Percentiles rank a stretch among this genome's conserved stretches.
These are phyloP conservation scores for Odontamblyopus lacepedii DNA, from an alignment of 2,797 vertebrate genomes.

Conservation along the genomic window DNA sequence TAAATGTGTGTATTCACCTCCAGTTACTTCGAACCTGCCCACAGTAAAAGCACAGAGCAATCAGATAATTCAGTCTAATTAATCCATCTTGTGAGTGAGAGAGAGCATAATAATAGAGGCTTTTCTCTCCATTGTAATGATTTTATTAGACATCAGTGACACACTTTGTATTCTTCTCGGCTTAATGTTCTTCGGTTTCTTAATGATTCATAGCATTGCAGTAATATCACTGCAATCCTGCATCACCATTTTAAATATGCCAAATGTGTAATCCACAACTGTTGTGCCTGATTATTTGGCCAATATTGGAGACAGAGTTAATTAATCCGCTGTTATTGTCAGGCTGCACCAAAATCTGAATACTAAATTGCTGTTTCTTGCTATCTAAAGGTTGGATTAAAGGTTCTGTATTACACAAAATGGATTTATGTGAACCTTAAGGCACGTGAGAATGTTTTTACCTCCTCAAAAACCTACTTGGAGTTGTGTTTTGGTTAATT, in stretches of 20 bases:
- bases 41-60: background rate
- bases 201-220: background rate
- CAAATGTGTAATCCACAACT: background rate
- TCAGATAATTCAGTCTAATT: background rate
- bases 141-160: background rate
- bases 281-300: background rate
- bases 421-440: too few relatives aligned
- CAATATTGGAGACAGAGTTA: too few relatives aligned
- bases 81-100: background rate
- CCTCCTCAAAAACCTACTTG: too few relatives aligned
- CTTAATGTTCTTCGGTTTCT: background rate
- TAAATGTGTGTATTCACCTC: background rate
- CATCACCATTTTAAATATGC: background rate
- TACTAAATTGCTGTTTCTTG: too few relatives aligned
- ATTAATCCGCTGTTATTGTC: too few relatives aligned
- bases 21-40: background rate
- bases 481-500: too few relatives aligned
- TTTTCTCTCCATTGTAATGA: background rate
- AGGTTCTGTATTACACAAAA: too few relatives aligned
- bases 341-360: too few relatives aligned
- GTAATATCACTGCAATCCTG: background rate
- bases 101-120: background rate
- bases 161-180: background rate
- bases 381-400: too few relatives aligned
- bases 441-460: too few relatives aligned